These are phyloP conservation scores for Choristoneura fumiferana DNA, from an alignment of 1,140 invertebrate genomes.

Conservation along the genomic window DNA sequence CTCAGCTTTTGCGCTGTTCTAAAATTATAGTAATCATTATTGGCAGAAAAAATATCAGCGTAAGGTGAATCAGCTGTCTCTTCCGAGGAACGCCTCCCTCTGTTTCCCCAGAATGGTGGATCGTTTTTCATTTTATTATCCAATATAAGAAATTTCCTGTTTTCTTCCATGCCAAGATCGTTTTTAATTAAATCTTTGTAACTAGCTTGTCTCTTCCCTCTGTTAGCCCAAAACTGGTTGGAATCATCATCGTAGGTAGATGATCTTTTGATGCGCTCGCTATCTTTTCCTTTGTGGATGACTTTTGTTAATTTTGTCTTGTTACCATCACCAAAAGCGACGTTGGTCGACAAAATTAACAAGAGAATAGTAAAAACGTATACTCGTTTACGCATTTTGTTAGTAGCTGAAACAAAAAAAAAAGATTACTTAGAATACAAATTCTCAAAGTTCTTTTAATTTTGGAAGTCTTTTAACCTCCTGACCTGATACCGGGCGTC, in stretches of 20 bases:
- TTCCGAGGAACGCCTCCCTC: slow-evolving; percentile 48
- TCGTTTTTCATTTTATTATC: slow-evolving; percentile 35
- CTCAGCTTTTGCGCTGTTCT: slow-evolving; percentile 1
- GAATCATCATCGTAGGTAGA: slow-evolving; percentile 31
- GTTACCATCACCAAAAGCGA: slow-evolving; percentile 45
- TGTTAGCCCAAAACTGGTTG: slow-evolving; percentile 34
- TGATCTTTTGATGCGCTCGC: slow-evolving; percentile 49
- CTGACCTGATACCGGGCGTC: too few relatives aligned
- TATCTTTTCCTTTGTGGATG: slow-evolving; percentile 34
- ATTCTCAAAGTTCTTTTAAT: too few relatives aligned
- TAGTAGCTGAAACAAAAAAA: slow-evolving; percentile 42
- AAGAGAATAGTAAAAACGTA: slow-evolving; percentile 35
- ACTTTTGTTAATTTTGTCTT: slow-evolving; percentile 42
- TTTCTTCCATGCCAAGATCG: neutral
- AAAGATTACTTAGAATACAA: too few relatives aligned
- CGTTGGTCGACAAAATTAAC: slow-evolving; percentile 42
- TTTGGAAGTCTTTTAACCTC: too few relatives aligned
- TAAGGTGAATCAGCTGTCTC: slow-evolving; percentile 36
- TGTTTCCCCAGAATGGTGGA: slow-evolving; percentile 57
- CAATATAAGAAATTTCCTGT: slow-evolving; percentile 27
- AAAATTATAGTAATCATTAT: slow-evolving; percentile 3
- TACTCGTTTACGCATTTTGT: slow-evolving; percentile 48
- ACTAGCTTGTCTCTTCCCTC: slow-evolving; percentile 31
- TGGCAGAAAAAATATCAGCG: slow-evolving; percentile 1
- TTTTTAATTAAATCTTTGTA: slow-evolving; percentile 8